Evolutionary conservation across 2,113 vertebrate species (phyloP), one percentile per base, ranked within the genome.

Genomic region (Poeciliopsis prolifica): DNA sequence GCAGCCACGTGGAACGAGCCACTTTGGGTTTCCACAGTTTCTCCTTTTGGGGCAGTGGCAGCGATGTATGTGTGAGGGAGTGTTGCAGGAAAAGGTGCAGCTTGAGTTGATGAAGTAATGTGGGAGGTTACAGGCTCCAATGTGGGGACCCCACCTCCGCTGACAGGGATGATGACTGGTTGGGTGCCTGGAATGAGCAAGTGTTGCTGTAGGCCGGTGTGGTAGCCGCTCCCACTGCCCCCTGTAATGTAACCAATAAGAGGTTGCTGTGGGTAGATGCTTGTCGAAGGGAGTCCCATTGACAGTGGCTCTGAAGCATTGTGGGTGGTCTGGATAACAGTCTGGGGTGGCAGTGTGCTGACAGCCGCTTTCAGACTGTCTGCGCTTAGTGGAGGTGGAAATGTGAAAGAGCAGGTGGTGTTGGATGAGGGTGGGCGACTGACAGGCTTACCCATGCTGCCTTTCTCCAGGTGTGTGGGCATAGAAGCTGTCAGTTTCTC

Each of bases 241-340:
- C 87, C 91, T 3, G 97, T 96, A 75, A 98, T 94, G 89, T 97
- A 98, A 84, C 97, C 97, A 3, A 98, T 97, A 78, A 98, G 96
- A 0, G 97, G 95, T 0, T 95, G 94, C 82, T 98, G 97, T 61
- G 96, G 91, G 22, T 97, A 98, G 92, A 97, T 96, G 79, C 95
- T 94, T 0, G 95, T 88, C 17, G 97, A 92, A 0, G 96, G 94
- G 84, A 97, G 95, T 40, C 97, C 96, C 3, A 97, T 93, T 0
- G 97, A 96, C 73, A 98, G 94, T 0, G 96, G 92, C 92, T 98
- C 97, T 0, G 96, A 95, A 70, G 95, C 93, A 68, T 92, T 96
- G 87, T 97, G 97, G 51, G 97, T 96, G 67, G 97, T 97, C 92
- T 99, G 97, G 81, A 98, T 98, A 86, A 99, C 97, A 0, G 97